Evolutionary conservation across 1,140 invertebrate genomes (phyloP).

Genomic region (Ceratina calcarata): DNA sequence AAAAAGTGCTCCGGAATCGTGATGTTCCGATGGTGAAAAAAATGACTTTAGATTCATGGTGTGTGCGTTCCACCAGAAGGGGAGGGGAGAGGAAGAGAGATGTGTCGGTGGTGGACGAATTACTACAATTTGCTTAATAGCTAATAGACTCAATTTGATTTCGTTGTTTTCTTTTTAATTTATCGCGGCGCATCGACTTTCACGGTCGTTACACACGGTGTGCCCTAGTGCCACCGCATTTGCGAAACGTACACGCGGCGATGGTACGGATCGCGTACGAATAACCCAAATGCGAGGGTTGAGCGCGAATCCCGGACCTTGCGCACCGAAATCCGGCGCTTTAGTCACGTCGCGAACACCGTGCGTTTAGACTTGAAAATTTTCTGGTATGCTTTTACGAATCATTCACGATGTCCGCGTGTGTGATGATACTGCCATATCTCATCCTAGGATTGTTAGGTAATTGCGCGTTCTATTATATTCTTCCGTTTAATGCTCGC

Average conservation of each 20-base stretch:
- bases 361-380: constrained; percentile 64
- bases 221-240: neutral
- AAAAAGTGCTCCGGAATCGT: neutral
- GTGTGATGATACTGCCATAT: constrained; percentile 73
- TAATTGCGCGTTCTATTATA: constrained; percentile 59
- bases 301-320: constrained; percentile 42
- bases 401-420: constrained; percentile 72
- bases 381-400: constrained; percentile 76
- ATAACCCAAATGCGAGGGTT: constrained; percentile 44
- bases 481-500: constrained; percentile 29
- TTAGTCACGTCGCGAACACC: constrained; percentile 35
- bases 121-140: constrained; percentile 76
- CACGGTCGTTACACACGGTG: neutral
- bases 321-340: constrained; percentile 46
- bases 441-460: constrained; percentile 75
- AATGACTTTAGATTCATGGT: constrained; percentile 56
- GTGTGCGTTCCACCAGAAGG: constrained; percentile 46
- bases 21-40: constrained; percentile 35
- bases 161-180: constrained; percentile 12
- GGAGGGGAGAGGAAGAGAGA: constrained; percentile 64
- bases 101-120: constrained; percentile 74
- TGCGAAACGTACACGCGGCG: neutral
- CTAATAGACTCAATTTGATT: constrained; percentile 67
- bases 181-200: neutral
- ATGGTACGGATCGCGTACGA: constrained; percentile 34